These are phyloP conservation scores for Xerus rutilus DNA, from an alignment of 2,797 vertebrate species.

Conservation along the genomic window DNA sequence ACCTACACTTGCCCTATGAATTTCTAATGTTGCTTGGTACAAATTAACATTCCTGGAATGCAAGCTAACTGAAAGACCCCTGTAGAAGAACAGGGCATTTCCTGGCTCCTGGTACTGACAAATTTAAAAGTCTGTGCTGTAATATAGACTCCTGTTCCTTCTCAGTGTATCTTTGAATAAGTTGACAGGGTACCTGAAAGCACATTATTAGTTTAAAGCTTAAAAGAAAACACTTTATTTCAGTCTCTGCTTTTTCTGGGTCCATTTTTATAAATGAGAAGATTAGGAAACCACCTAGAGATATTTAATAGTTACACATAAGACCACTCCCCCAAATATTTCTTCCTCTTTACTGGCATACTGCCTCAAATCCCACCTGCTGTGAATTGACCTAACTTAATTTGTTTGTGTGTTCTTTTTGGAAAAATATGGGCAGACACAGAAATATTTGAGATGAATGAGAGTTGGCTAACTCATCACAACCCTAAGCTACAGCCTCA, in stretches of 20 bases:
- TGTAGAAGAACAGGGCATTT: constrained; percentile 11
- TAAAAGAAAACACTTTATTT: background rate
- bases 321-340: constrained; percentile 22
- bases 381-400: background rate
- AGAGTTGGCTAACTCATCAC: background rate
- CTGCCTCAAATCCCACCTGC: background rate
- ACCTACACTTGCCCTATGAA: constrained; percentile 53
- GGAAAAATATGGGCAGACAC: background rate
- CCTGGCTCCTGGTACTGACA: background rate
- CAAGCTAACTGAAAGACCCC: constrained; percentile 52
- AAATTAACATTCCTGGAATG: constrained; percentile 71
- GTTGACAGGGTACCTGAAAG: constrained; percentile 21
- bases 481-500: background rate
- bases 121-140: background rate
- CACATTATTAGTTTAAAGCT: constrained; percentile 35
- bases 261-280: background rate
- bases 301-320: background rate
- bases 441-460: background rate
- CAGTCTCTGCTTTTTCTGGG: background rate
- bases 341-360: background rate
- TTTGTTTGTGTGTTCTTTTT: background rate
- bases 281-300: constrained; percentile 8
- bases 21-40: constrained; percentile 55
- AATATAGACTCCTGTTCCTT: constrained; percentile 2
- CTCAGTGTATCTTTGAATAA: constrained; percentile 55